Evolutionary conservation across 2,113 vertebrate species (phyloP).

Genomic region (Muscicapa adusta): DNA sequence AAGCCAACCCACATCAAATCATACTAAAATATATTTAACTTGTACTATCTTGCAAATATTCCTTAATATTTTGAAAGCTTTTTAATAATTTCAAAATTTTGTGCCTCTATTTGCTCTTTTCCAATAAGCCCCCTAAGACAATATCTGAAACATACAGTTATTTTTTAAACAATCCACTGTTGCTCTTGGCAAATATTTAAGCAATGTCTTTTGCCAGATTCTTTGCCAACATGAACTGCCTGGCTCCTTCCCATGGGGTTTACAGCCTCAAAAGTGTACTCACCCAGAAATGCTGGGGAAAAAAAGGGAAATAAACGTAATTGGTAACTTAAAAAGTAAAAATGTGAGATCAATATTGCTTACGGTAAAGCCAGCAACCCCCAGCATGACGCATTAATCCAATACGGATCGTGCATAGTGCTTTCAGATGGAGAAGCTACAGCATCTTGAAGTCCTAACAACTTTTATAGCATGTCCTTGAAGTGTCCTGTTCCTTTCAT

Average conservation of each 20-base stretch:
- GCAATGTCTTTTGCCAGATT: neutral
- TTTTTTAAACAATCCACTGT: neutral
- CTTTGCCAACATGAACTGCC: neutral
- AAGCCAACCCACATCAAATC: neutral
- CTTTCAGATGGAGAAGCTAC: neutral
- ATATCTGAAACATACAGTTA: neutral
- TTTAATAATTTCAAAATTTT: neutral
- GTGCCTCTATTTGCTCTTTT: neutral
- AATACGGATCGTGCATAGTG: neutral
- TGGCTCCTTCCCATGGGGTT: neutral
- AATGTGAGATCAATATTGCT: neutral
- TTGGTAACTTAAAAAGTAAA: neutral
- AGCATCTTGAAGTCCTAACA: conserved; percentile 20
- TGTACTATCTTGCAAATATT: neutral
- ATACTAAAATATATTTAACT: neutral
- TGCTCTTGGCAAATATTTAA: neutral
- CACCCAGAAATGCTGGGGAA: neutral
- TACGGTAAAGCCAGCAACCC: neutral
- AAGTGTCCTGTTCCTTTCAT: conserved; percentile 16
- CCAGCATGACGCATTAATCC: conserved; percentile 4
- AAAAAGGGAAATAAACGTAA: neutral
- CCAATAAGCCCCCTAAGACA: neutral
- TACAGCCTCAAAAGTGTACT: neutral
- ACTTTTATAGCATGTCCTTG: conserved; percentile 22
- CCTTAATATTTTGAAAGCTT: neutral